Evolutionary conservation across 2,888 invertebrate species (phyloP).

Genomic region (Litoditis marina): DNA sequence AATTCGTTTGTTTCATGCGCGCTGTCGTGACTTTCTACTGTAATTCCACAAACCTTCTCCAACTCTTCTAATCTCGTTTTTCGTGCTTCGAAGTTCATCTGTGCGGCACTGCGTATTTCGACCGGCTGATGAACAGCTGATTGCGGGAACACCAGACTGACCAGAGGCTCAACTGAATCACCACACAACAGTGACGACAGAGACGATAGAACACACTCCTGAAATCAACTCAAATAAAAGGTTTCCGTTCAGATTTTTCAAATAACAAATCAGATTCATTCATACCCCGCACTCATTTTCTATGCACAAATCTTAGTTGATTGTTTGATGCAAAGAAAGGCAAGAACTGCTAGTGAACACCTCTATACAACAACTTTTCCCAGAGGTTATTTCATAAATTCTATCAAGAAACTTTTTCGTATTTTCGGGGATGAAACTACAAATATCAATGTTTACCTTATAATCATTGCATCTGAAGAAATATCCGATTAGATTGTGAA

Average conservation of each 20-base stretch:
- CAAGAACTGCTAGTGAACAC: too few relatives aligned
- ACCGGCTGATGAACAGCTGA: not conserved
- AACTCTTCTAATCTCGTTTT: not conserved
- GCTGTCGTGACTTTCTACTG: too few relatives aligned
- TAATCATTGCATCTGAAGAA: conserved; percentile 5
- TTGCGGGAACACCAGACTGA: conserved; percentile 14
- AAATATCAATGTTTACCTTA: conserved; percentile 4
- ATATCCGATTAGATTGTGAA: conserved; percentile 7
- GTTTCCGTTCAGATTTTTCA: too few relatives aligned
- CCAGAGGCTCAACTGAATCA: conserved; percentile 2
- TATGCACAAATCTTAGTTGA: too few relatives aligned
- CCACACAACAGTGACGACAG: conserved; percentile 2
- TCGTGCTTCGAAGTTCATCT: not conserved
- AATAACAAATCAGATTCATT: too few relatives aligned
- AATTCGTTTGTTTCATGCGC: too few relatives aligned
- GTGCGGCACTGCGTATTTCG: not conserved
- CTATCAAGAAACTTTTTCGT: too few relatives aligned
- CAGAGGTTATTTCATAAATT: too few relatives aligned
- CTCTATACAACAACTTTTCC: too few relatives aligned
- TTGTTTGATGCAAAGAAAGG: not conserved
- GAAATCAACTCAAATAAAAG: not conserved
- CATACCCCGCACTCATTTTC: too few relatives aligned
- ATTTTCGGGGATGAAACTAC: too few relatives aligned
- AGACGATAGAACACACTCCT: conserved; percentile 9
- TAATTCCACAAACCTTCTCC: not conserved